Evolutionary conservation across 2,113 vertebrate species (phyloP).

Genomic region (Ramphastos sulfuratus): DNA sequence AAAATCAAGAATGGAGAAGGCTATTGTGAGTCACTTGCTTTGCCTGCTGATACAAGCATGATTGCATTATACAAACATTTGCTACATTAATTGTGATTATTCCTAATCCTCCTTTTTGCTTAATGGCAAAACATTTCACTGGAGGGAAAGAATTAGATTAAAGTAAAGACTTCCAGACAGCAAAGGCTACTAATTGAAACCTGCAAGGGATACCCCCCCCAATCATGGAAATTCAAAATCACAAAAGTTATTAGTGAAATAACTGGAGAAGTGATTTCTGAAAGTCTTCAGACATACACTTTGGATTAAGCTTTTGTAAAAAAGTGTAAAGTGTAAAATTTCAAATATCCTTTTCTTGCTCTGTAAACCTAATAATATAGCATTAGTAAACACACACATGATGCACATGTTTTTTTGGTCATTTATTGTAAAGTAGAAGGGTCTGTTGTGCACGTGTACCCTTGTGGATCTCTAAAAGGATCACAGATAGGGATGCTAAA

Average conservation of each 20-base stretch:
- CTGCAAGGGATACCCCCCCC: conserved; percentile 54
- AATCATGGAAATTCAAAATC: conserved; percentile 20
- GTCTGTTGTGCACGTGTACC: neutral
- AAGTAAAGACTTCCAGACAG: conserved; percentile 54
- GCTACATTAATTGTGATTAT: conserved; percentile 57
- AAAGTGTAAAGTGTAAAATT: too few relatives aligned
- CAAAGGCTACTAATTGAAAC: conserved; percentile 56
- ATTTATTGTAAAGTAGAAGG: neutral
- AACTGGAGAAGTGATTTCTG: neutral
- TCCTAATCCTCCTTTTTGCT: conserved; percentile 63
- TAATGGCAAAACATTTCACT: conserved; percentile 60
- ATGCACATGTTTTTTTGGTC: neutral
- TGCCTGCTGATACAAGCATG: conserved; percentile 41
- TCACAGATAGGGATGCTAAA: neutral
- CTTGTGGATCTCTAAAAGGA: neutral
- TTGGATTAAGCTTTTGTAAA: neutral
- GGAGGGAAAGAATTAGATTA: conserved; percentile 40
- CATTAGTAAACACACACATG: neutral
- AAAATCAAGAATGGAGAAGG: neutral
- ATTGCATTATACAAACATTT: conserved; percentile 65
- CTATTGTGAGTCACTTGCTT: neutral
- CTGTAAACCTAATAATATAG: neutral
- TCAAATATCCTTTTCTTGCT: neutral
- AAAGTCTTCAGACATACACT: neutral
- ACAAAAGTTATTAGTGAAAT: neutral